These are phyloP conservation scores for Taurulus bubalis DNA, from an alignment of 2,113 vertebrate species.

Conservation along the genomic window DNA sequence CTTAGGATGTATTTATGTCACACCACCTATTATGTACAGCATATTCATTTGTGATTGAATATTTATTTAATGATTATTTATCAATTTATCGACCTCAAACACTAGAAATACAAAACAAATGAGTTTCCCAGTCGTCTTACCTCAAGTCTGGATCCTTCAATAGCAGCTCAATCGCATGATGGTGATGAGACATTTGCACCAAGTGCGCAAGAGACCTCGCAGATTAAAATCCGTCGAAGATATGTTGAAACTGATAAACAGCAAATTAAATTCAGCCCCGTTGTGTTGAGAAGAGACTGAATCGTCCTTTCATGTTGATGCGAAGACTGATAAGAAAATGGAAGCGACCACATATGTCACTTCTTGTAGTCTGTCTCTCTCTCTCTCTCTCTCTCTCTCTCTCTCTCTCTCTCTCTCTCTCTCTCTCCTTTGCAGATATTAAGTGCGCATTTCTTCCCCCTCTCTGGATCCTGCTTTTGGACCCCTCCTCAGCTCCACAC, in stretches of 20 bases:
- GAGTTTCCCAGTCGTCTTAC: constrained; percentile 18
- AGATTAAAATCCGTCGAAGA: not conserved
- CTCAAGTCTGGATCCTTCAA: constrained; percentile 26
- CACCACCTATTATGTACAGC: not conserved
- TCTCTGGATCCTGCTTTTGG: constrained; percentile 46
- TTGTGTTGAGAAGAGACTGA: not conserved
- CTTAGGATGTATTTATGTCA: not conserved
- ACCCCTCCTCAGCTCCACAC: constrained; percentile 35
- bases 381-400: constrained; percentile 17
- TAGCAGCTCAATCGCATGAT: not conserved
- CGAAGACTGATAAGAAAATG: constrained; percentile 47
- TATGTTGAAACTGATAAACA: not conserved
- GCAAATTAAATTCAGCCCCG: not conserved
- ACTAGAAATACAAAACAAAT: not conserved
- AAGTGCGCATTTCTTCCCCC: constrained; percentile 57
- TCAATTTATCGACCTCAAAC: not conserved
- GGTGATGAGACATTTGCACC: constrained; percentile 12
- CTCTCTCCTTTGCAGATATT: constrained; percentile 52
- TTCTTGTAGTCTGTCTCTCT: constrained; percentile 41
- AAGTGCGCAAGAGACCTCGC: constrained; percentile 19
- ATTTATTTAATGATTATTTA: no score
- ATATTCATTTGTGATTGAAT: not conserved
- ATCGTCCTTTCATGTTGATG: not conserved
- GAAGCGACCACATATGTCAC: constrained; percentile 51
- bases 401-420: not conserved